Percentiles rank a stretch among this genome's conserved stretches.
Conservation (phyloP, 2,113 vertebrate species). For the Elephantulus edwardii region DNA sequence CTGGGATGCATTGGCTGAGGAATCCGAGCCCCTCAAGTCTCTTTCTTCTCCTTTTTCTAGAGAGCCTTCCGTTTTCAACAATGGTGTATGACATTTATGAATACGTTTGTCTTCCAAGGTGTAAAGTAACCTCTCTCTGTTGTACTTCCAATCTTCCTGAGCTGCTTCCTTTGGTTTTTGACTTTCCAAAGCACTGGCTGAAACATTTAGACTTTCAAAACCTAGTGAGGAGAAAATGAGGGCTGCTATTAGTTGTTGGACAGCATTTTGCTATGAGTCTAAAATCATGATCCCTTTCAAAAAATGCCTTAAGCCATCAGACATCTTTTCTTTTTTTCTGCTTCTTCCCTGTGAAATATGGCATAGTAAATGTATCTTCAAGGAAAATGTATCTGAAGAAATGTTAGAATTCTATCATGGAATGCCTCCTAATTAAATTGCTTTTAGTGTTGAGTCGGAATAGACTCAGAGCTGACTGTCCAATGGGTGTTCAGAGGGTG, state of each 20-base stretch:
- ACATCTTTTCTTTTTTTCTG: neutral
- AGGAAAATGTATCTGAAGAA: neutral
- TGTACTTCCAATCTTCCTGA: slow-evolving; percentile 78
- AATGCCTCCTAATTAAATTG: no score
- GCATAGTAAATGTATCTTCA: neutral
- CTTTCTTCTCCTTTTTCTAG: slow-evolving; percentile 80
- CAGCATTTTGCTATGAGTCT: neutral
- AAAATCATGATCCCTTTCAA: slow-evolving; percentile 20
- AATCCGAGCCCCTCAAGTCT: slow-evolving; percentile 33
- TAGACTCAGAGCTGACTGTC: no score
- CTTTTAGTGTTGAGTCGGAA: no score
- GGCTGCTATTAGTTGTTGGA: neutral
- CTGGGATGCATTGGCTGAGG: slow-evolving; percentile 52
- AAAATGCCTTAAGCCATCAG: neutral
- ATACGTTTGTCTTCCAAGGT: slow-evolving; percentile 68
- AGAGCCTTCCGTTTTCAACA: slow-evolving; percentile 66
- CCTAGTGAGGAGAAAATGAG: slow-evolving; percentile 75
- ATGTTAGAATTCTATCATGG: neutral
- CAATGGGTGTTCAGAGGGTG: no score
- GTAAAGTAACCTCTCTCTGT: slow-evolving; percentile 74
- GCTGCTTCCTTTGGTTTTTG: slow-evolving; percentile 81
- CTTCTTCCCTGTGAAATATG: neutral
- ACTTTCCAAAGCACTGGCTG: slow-evolving; percentile 76
- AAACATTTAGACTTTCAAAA: slow-evolving; percentile 79
- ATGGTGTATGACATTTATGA: slow-evolving; percentile 44